A percentile compares a stretch with the other conserved stretches of the same genome.
These are phyloP conservation scores for Tiliqua scincoides DNA, from an alignment of 2,113 vertebrate species.

Conservation along the genomic window DNA sequence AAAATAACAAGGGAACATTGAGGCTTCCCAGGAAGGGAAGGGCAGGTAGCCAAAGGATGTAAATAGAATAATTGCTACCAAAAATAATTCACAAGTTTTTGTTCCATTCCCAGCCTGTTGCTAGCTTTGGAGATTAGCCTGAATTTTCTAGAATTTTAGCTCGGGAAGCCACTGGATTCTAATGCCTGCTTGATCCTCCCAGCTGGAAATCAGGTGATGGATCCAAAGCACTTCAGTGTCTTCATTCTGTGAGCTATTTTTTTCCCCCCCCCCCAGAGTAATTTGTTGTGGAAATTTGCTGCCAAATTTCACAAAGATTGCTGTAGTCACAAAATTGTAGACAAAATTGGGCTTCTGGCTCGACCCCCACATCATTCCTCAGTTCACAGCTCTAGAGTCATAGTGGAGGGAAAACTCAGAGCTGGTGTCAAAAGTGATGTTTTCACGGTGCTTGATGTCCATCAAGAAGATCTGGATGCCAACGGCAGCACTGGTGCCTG, in stretches of 20 bases:
- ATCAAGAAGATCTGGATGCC: neutral
- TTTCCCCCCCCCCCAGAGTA: neutral
- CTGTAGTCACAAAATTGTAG: neutral
- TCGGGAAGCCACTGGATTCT: neutral
- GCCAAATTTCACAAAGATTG: neutral
- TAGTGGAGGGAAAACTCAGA: neutral
- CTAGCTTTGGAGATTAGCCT: neutral
- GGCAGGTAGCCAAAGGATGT: neutral
- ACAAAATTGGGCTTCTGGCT: neutral
- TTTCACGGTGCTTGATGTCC: neutral
- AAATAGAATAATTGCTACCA: neutral
- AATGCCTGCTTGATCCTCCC: neutral
- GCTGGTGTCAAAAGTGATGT: neutral
- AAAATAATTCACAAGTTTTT: neutral
- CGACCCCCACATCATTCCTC: no score
- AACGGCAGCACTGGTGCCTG: neutral
- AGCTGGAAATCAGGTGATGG: neutral
- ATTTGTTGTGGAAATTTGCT: neutral
- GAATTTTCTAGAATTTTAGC: constrained; percentile 8
- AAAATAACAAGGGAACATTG: neutral
- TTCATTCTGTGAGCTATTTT: neutral
- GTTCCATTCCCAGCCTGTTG: neutral
- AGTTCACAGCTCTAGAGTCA: neutral
- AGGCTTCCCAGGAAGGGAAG: neutral
- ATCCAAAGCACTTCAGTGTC: neutral